Percentiles rank a stretch among this genome's conserved stretches.
Conservation (phyloP, 2,797 vertebrate species). For the Zonotrichia albicollis region DNA sequence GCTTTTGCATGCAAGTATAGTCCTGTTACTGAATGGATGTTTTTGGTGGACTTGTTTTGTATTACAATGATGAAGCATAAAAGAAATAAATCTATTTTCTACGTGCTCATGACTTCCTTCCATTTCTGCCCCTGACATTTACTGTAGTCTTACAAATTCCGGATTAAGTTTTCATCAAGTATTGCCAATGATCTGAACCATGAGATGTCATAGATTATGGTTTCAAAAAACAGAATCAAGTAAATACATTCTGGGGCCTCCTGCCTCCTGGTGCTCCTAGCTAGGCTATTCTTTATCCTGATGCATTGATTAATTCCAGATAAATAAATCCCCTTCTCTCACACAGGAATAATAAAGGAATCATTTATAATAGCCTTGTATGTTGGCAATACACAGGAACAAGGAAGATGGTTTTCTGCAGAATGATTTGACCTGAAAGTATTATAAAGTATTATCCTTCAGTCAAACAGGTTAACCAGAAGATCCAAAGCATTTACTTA, state of each 20-base stretch:
- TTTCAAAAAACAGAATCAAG: slow-evolving; percentile 49
- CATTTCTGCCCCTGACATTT: background rate
- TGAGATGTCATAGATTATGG: slow-evolving; percentile 40
- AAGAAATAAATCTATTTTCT: background rate
- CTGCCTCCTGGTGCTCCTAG: background rate
- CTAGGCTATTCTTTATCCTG: slow-evolving; percentile 37
- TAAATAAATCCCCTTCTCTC: slow-evolving; percentile 61
- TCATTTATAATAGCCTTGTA: slow-evolving; percentile 57
- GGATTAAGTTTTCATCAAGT: slow-evolving; percentile 39
- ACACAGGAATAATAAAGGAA: slow-evolving; percentile 60
- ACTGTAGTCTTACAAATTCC: background rate
- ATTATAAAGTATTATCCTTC: slow-evolving; percentile 57
- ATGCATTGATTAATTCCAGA: slow-evolving; percentile 52
- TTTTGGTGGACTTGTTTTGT: background rate
- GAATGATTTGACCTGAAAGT: slow-evolving; percentile 57
- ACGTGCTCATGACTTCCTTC: background rate
- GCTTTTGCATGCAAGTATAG: background rate
- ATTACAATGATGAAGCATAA: background rate
- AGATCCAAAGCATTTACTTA: slow-evolving; percentile 33
- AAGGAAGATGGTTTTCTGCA: slow-evolving; percentile 33
- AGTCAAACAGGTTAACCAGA: slow-evolving; percentile 58
- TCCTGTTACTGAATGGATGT: background rate
- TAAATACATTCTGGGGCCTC: slow-evolving; percentile 16
- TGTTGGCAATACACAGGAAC: slow-evolving; percentile 31
- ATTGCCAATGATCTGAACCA: slow-evolving; percentile 9